Base-by-base conservation (phyloP, 2,888 invertebrate species). In the Leptinotarsa haldemani region DNA sequence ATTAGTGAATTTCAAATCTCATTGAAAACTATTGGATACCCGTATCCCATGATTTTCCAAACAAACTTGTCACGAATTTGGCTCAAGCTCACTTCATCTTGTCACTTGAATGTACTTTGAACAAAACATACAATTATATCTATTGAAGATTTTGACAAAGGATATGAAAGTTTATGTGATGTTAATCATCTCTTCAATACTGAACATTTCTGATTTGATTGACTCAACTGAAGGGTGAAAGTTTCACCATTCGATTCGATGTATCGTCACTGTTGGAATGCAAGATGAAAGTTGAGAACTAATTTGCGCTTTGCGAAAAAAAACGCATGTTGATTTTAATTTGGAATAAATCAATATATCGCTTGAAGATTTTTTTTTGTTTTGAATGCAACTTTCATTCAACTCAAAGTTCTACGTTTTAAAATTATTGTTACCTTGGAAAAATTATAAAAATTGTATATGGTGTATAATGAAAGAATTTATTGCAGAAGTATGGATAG, bases 161-260 rank as follows among this genome's bases (percentile, higher is more conserved):
- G 61, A 25, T 40, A 30, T 61, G 61, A 61, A 61, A 61, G 61
- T 61, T 61, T 61, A 61, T 61, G 16, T 40, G 61, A 18, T 30
- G 40, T 61, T 61, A 61, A 30, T 61, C 40, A 61, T 30, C n/a
- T 40, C 25, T 61, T 15, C 4, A 7, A 40, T 16, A 61, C n/a
- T n/a, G 61, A n/a, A 25, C 25, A 15, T 30, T 40, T 25, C 15
- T 40, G 40, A 61, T 61, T 61, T 61, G 61, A 61, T 61, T 30
- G 40, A 61, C 30, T n/a, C 30, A 61, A 61, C 30, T 30, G 18
- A 30, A n/a, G 40, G 61, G 30, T 61, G 61, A 40, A 30, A 61
- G 61, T 61, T n/a, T 40, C n/a, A 40, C n/a, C 40, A 25, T 61
- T 61, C 25, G 9, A 40, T 61, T 61, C 40, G 13, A 61, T 5